Base-by-base conservation (phyloP, 1,140 invertebrate species). In the Achatina immaculata region DNA sequence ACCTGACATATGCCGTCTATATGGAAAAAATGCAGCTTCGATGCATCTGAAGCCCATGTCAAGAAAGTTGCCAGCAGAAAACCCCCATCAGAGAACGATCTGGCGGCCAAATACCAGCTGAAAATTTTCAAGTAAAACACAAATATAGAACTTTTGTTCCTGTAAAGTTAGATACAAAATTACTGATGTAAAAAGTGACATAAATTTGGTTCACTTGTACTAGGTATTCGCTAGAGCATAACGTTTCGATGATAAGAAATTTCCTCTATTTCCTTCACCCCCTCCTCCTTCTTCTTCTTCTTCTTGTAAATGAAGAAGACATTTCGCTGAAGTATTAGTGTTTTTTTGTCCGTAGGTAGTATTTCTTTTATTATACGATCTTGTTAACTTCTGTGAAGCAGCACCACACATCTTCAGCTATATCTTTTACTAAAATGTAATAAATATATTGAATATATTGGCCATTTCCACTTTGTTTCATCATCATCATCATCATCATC, bases 81-180 rank as follows among this genome's bases (percentile, higher is more conserved):
- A 6, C 92, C 90, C 24, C 93, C 92, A 81, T 94, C 93, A 0
- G 93, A 91, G 0, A 89, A 89, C 0, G 93, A 92, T 28, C 94
- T 83, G 0, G 93, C 93, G 0, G 93, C 93, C 45, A 94, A 82
- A 78, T 94, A 94, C 62, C 93, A 92, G 78, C 93, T 93, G 76
- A 36, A 36, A 43, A n/a, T 48, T 11, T 19, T 11, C 31, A 28
- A 66, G 11, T 19, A 19, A 14, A 51, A 11, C 24, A 14, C 48
- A 51, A 51, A 51, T 51, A 51, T 24, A 51, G 11, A 51, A 14
- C 24, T 51, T 51, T 51, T 51, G 11, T 14, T 14, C 11, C 24
- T 51, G 24, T 51, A 14, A 51, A 24, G 11, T 51, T 51, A 14
- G 11, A 51, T 51, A 14, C 24, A 14, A 14, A 14, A 14, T 51